A percentile compares a stretch with the other conserved stretches of the same genome.
phyloP scores from a whole-genome alignment of 92 coral and sea anemone species.

The Virgularia gustaviana region DNA sequence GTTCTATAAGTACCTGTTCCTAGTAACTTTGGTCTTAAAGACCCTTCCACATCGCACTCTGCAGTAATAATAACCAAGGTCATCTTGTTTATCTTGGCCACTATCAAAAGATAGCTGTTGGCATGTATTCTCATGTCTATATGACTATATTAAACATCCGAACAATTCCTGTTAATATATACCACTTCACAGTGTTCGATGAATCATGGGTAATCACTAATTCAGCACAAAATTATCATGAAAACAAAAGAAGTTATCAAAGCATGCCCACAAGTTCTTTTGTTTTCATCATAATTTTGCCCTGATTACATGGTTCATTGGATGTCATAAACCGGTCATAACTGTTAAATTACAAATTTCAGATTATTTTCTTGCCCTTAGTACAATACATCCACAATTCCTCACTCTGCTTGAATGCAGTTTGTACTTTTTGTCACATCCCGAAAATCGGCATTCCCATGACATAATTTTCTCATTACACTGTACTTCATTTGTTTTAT shows the following conservation, averaged over 20 bases:
- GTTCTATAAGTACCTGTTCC: constrained; percentile 38
- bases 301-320: no score
- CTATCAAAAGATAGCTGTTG: constrained; percentile 32
- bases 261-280: no score
- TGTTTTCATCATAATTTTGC: no score
- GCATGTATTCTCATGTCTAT: constrained; percentile 45
- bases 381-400: no score
- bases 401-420: no score
- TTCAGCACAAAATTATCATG: no score
- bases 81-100: constrained; percentile 37
- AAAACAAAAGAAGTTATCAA: no score
- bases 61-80: constrained; percentile 45
- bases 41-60: constrained; percentile 44
- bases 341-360: no score
- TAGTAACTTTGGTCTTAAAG: constrained; percentile 38
- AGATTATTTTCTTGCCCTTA: no score
- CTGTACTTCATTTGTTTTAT: not conserved
- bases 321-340: no score
- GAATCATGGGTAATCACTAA: no score
- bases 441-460: not conserved
- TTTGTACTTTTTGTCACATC: not conserved
- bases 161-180: constrained; percentile 5
- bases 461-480: not conserved
- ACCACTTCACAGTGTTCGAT: constrained; percentile 28
- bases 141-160: not conserved